These are phyloP conservation scores for Drosophila melanosoma DNA, from an alignment of 2,888 invertebrate species.

Conservation along the genomic window DNA sequence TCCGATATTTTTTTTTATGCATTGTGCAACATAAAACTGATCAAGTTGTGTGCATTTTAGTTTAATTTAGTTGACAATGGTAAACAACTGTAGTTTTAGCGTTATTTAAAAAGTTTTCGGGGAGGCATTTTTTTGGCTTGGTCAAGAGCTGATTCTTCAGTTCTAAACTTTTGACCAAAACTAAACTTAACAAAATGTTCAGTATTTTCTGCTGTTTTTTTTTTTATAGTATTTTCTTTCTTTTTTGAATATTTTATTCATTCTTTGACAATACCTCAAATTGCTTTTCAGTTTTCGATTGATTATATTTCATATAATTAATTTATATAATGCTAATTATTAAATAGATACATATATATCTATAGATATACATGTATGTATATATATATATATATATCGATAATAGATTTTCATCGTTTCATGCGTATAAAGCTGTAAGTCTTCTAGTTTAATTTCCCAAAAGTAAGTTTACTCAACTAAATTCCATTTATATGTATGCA, in stretches of 20 bases:
- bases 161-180: conserved; percentile 46
- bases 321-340: conserved; percentile 72
- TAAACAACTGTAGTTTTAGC: conserved; percentile 44
- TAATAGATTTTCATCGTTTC: conserved; percentile 65
- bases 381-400: conserved; percentile 26
- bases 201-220: conserved; percentile 13
- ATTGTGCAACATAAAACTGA: conserved; percentile 37
- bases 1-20: conserved; percentile 14
- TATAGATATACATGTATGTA: conserved; percentile 26
- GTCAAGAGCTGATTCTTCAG: conserved; percentile 39
- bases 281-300: conserved; percentile 23
- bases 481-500: conserved; percentile 62
- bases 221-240: conserved; percentile 41
- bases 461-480: conserved; percentile 74
- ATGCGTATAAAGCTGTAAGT: conserved; percentile 82
- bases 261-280: conserved; percentile 47
- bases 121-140: conserved; percentile 45
- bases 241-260: conserved; percentile 33
- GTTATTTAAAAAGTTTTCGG: conserved; percentile 25
- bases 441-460: conserved; percentile 73
- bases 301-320: conserved; percentile 49
- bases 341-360: conserved; percentile 42
- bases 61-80: conserved; percentile 26
- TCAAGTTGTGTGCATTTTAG: conserved; percentile 28
- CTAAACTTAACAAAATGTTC: conserved; percentile 48